phyloP scores from a whole-genome alignment of 2,797 vertebrate species.

The Pseudomugil gertrudae region DNA sequence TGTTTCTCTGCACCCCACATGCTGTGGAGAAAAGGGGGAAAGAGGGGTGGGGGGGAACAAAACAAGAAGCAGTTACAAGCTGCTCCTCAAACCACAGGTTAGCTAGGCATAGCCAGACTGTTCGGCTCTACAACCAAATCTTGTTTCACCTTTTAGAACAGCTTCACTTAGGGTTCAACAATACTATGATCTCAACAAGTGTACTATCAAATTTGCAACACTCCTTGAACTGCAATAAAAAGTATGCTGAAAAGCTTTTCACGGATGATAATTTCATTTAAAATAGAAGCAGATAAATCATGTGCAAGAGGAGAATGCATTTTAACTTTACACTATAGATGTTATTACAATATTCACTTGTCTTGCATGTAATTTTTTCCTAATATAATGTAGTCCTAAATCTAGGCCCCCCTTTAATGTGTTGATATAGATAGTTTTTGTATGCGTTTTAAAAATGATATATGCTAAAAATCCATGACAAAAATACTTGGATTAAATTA shows the following conservation, averaged over 20 bases:
- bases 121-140: neutral
- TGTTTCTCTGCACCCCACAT: conserved; percentile 86
- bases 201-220: neutral
- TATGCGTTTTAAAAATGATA: neutral
- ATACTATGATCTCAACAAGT: neutral
- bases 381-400: neutral
- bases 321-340: neutral
- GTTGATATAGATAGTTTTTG: neutral
- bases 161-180: neutral
- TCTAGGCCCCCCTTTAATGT: neutral
- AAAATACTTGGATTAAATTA: neutral
- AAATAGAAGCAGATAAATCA: neutral
- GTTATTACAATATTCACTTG: neutral
- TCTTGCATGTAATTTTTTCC: neutral
- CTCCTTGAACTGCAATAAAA: neutral
- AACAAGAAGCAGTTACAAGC: conserved; percentile 73
- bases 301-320: neutral
- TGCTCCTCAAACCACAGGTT: conserved; percentile 39
- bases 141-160: neutral
- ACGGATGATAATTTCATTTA: neutral
- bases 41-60: conserved; percentile 49
- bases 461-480: neutral
- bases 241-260: neutral
- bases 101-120: conserved; percentile 30
- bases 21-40: conserved; percentile 77